These are phyloP conservation scores for Urocyon cinereoargenteus DNA, from an alignment of 2,797 vertebrate genomes.

Conservation along the genomic window DNA sequence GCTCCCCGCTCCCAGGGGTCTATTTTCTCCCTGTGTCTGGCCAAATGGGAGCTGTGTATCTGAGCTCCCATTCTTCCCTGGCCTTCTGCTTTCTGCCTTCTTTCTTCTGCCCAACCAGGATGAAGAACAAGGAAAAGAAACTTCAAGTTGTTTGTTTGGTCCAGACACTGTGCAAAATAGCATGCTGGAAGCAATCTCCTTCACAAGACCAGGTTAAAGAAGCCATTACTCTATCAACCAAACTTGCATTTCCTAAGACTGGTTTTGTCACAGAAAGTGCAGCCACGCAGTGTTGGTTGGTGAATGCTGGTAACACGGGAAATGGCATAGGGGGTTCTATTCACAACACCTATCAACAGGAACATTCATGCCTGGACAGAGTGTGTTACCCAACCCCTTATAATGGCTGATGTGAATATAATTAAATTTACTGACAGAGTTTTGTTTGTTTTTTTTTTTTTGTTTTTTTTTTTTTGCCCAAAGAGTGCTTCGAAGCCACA, in stretches of 20 bases:
- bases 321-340: conserved; percentile 79
- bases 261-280: not conserved
- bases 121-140: not conserved
- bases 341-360: conserved; percentile 84
- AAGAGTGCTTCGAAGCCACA: conserved; percentile 83
- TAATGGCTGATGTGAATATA: conserved; percentile 83
- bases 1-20: fast-evolving
- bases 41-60: fast-evolving
- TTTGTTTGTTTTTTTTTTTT: not conserved
- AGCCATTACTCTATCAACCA: not conserved
- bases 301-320: conserved; percentile 79
- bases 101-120: not conserved
- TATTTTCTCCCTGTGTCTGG: fast-evolving
- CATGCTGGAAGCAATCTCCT: not conserved
- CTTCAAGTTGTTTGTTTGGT: not conserved
- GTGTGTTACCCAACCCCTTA: conserved; percentile 79
- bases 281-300: not conserved
- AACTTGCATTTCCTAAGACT: not conserved
- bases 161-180: fast-evolving
- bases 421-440: conserved; percentile 84
- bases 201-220: not conserved
- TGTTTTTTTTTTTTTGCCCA: not conserved
- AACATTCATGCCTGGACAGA: conserved; percentile 76
- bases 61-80: fast-evolving
- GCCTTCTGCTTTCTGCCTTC: not conserved